phyloP scores from a whole-genome alignment of 2,888 invertebrate genomes.

The Cryptosula pallasiana region DNA sequence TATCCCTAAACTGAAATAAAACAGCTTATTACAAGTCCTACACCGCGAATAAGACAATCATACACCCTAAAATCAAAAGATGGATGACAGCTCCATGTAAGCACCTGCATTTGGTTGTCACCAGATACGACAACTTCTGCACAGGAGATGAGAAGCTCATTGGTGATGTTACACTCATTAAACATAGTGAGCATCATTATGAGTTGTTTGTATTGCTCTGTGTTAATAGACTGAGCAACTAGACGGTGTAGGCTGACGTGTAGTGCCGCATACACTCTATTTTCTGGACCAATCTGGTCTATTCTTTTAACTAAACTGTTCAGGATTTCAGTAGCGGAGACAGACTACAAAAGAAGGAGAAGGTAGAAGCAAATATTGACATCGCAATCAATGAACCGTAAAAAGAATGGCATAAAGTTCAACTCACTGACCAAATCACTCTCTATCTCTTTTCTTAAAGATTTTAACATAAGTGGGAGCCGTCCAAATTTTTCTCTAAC shows the following conservation, averaged over 20 bases:
- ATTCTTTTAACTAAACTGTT: not conserved
- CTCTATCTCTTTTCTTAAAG: not conserved
- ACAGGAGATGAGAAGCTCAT: not conserved
- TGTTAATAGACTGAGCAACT: not conserved
- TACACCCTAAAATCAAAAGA: too few relatives aligned
- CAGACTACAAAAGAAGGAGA: not conserved
- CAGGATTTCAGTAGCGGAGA: not conserved
- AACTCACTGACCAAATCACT: not conserved
- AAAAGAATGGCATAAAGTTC: not conserved
- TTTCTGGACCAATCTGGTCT: not conserved
- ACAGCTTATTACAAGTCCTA: too few relatives aligned
- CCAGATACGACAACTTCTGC: not conserved
- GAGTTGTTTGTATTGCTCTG: not conserved
- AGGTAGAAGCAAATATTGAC: not conserved
- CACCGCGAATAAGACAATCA: too few relatives aligned
- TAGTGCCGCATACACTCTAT: not conserved
- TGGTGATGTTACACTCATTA: not conserved
- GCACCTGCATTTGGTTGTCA: not conserved
- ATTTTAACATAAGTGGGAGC: not conserved
- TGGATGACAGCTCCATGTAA: too few relatives aligned
- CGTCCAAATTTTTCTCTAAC: not conserved
- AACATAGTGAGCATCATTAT: not conserved
- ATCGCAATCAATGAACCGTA: not conserved
- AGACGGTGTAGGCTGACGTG: not conserved
- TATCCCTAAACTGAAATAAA: too few relatives aligned